These are phyloP conservation scores for Coilia nasus DNA, from an alignment of 2,797 vertebrate species.

Conservation along the genomic window DNA sequence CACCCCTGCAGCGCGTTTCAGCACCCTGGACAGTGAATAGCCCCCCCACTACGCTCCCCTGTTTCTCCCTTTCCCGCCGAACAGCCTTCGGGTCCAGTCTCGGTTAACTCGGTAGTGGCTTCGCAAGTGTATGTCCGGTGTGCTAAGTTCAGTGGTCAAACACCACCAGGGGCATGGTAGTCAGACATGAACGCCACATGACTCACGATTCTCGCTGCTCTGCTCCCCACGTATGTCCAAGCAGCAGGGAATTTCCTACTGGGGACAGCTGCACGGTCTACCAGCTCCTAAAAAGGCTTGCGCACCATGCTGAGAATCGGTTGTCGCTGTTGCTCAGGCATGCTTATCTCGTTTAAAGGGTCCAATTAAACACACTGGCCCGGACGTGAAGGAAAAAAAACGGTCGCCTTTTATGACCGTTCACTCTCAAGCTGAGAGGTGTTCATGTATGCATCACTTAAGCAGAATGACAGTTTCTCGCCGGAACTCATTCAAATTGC, in stretches of 20 bases:
- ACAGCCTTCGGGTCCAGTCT: slow-evolving; percentile 2
- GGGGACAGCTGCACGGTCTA: not conserved
- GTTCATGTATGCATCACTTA: slow-evolving; percentile 28
- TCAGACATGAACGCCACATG: not conserved
- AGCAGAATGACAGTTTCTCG: slow-evolving; percentile 20
- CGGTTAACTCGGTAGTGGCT: not conserved
- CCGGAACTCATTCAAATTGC: slow-evolving; percentile 19
- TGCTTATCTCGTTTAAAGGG: not conserved
- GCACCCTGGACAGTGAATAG: slow-evolving; percentile 81
- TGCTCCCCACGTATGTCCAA: not conserved
- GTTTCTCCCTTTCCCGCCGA: slow-evolving; percentile 35
- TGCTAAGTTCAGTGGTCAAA: not conserved
- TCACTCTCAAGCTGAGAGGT: not conserved
- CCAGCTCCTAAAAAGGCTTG: not conserved
- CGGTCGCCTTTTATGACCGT: not conserved
- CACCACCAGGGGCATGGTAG: not conserved
- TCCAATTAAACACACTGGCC: not conserved
- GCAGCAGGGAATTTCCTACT: slow-evolving; percentile 1
- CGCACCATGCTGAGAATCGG: not conserved
- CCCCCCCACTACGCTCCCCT: slow-evolving; percentile 45
- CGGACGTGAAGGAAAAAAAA: not conserved
- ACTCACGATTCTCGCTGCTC: not conserved
- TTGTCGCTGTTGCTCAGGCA: not conserved
- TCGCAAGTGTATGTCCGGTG: not conserved
- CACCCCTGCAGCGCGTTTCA: slow-evolving; percentile 60